Evolutionary conservation across 2,113 vertebrate species (phyloP).

Genomic region (Cavia porcellus): DNA sequence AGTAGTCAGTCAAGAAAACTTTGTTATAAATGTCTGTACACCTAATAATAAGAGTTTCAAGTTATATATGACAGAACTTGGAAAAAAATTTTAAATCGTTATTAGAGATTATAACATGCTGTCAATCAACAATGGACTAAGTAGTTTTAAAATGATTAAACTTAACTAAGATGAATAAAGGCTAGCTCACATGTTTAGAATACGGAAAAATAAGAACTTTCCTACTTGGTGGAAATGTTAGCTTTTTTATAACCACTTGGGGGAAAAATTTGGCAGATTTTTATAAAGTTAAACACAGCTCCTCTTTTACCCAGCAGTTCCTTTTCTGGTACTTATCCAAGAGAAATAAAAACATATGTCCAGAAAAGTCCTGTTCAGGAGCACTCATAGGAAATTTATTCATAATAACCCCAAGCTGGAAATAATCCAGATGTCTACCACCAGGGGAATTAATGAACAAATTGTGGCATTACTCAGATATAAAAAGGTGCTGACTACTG

Average conservation of each 20-base stretch:
- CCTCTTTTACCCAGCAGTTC: conserved; percentile 67
- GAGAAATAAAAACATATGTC: conserved; percentile 71
- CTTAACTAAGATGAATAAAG: conserved; percentile 52
- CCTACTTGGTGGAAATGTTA: conserved; percentile 61
- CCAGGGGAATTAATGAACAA: conserved; percentile 27
- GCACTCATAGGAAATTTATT: conserved; percentile 66
- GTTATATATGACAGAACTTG: conserved; percentile 21
- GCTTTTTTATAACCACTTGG: conserved; percentile 51
- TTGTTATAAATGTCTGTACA: neutral
- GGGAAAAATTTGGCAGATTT: conserved; percentile 70
- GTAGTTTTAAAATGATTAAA: conserved; percentile 46
- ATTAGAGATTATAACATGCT: neutral
- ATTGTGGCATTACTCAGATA: neutral
- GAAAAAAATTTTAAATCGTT: neutral
- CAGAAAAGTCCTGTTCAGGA: conserved; percentile 67
- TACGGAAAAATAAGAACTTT: conserved; percentile 52
- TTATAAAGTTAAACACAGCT: conserved; percentile 65
- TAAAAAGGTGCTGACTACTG: neutral
- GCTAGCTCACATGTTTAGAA: conserved; percentile 9
- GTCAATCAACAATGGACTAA: neutral
- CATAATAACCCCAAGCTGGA: conserved; percentile 59
- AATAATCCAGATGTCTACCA: conserved; percentile 13
- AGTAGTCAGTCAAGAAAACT: neutral
- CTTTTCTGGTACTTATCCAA: conserved; percentile 67
- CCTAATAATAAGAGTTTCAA: neutral